These are phyloP conservation scores for Scaeva pyrastri DNA, from an alignment of 2,888 invertebrate species.

Conservation along the genomic window DNA sequence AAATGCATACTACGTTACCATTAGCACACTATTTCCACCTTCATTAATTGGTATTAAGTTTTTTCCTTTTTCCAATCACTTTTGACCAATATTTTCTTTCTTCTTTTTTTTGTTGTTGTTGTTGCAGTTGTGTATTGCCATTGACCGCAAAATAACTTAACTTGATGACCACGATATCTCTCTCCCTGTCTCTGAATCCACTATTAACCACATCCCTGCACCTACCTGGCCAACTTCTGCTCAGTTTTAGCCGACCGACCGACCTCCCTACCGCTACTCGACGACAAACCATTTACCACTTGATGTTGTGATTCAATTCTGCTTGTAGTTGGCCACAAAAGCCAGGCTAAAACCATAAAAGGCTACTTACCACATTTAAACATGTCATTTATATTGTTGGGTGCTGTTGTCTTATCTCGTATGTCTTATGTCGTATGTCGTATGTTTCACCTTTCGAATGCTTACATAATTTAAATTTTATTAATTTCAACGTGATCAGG, in stretches of 20 bases:
- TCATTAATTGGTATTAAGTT: constrained; percentile 1
- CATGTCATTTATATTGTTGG: constrained; percentile 29
- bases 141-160: constrained; percentile 69
- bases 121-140: constrained; percentile 42
- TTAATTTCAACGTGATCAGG: constrained; percentile 56
- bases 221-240: constrained; percentile 23
- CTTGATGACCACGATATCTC: constrained; percentile 47
- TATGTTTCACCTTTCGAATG: constrained; percentile 10
- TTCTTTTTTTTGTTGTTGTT: background rate
- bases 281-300: constrained; percentile 33
- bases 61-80: constrained; percentile 52
- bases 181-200: background rate
- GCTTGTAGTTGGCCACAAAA: constrained; percentile 24
- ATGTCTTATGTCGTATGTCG: constrained; percentile 1
- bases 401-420: constrained; percentile 37
- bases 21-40: background rate
- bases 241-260: constrained; percentile 24
- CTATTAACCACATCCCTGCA: constrained; percentile 30
- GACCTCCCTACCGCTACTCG: no score
- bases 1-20: background rate
- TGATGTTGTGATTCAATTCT: constrained; percentile 19
- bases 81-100: constrained; percentile 28
- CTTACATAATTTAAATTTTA: constrained; percentile 50
- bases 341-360: constrained; percentile 51
- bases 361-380: constrained; percentile 53